Evolutionary conservation across 2,113 vertebrate species (phyloP), one percentile per base, ranked within the genome.

Genomic region (Carlito syrichta): DNA sequence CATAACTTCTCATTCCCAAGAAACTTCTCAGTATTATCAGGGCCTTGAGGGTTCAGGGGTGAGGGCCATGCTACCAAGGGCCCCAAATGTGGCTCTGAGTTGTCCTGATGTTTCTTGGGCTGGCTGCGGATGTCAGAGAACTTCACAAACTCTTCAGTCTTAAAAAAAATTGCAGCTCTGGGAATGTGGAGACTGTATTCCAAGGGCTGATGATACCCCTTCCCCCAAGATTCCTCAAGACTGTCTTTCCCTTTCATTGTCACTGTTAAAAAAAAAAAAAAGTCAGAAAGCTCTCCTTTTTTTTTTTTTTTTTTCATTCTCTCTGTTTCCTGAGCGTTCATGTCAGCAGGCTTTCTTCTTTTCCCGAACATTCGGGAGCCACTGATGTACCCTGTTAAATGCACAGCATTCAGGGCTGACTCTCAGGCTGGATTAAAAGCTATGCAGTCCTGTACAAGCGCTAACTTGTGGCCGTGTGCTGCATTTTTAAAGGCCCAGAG

Each of bases 401-500:
- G 22, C 40, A 48, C 17, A n/a, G 84, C 73, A 52, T 63, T 89
- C 88, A 79, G 87, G 76, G 35, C 60, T 84, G 43, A 60, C 87
- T 92, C 91, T 83, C 79, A 45, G 81, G 22, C 87, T 54, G 77
- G 76, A 94, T 95, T 95, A 88, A 96, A 96, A 96, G 93, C 43
- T 48, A 87, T 2, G 30, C 43, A 5, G 79, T 30, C 73, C 78
- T 76, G 45, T 63, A 62, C 78, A 16, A 68, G 78, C 1, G 0
- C 52, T 76, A 91, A 69, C 71, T 78, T 4, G 8, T 13, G 60
- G 77, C 32, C 0, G 0, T 73, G 78, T 0, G 0, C 71, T 91
- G n/a, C 85, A 88, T 96, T 93, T 96, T 94, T 92, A 94, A 95
- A 92, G 81, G 43, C 71, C 84, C 13, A 22, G 85, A 81, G 45